phyloP scores from a whole-genome alignment of 2,797 vertebrate genomes.

The Catharus ustulatus region DNA sequence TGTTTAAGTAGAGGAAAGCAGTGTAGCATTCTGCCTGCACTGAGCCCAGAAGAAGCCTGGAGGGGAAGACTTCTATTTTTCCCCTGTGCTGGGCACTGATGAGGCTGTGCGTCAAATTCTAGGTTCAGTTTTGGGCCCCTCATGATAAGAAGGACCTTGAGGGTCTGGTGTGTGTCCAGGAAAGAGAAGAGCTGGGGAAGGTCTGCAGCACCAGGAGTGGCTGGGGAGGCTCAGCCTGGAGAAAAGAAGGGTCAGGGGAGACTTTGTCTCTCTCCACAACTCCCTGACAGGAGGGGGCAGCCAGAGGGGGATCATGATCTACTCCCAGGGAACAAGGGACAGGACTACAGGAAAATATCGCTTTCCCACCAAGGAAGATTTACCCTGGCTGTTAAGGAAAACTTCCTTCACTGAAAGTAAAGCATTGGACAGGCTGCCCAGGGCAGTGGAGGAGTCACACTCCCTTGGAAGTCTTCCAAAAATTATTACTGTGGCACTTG shows the following conservation, averaged over 20 bases:
- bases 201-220: background rate
- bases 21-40: background rate
- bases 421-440: background rate
- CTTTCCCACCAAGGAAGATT: background rate
- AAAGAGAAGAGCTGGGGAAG: background rate
- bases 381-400: background rate
- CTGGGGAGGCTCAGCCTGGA: background rate
- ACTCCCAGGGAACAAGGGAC: background rate
- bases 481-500: background rate
- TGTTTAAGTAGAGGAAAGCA: background rate
- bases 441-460: background rate
- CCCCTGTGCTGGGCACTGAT: background rate
- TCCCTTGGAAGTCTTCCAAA: background rate
- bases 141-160: background rate
- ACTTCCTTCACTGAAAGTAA: background rate
- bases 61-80: background rate
- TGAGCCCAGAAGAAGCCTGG: accelerated
- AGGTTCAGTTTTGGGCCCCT: background rate
- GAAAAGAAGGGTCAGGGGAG: background rate
- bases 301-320: background rate
- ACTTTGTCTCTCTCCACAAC: background rate
- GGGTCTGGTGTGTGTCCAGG: background rate
- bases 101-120: background rate
- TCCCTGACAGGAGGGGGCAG: background rate
- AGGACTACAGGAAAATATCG: background rate